Percentiles rank a stretch among this genome's conserved stretches.
phyloP scores from a whole-genome alignment of 2,888 invertebrate species.

The Macrostomum cliftonense region DNA sequence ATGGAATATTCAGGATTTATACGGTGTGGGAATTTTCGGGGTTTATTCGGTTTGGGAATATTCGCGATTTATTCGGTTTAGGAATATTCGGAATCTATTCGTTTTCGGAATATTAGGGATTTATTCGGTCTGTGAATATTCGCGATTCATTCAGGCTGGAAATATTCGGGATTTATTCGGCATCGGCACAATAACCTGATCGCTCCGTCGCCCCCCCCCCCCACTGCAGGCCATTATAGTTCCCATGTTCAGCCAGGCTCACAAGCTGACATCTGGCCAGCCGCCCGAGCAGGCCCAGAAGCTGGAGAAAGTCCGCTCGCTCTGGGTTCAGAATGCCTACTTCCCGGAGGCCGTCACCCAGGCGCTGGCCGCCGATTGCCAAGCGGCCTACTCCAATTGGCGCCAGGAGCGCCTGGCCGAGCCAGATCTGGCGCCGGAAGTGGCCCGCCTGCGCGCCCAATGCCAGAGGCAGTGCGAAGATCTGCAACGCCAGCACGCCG shows the following conservation, averaged over 20 bases:
- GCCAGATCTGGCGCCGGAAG: neutral
- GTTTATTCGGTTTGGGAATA: too few species aligned
- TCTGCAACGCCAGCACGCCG: slow-evolving; percentile 7
- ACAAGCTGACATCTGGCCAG: slow-evolving; percentile 63
- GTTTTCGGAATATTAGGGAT: too few species aligned
- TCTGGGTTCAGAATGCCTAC: slow-evolving; percentile 77
- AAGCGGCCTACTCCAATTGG: neutral
- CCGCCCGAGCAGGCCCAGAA: slow-evolving; percentile 51
- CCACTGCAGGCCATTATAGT: slow-evolving; percentile 83
- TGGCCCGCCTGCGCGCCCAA: slow-evolving; percentile 1
- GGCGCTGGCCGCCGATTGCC: slow-evolving; percentile 19
- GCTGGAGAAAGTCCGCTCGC: slow-evolving; percentile 49
- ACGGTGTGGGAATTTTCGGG: too few species aligned
- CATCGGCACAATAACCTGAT: too few species aligned
- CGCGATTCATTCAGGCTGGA: too few species aligned
- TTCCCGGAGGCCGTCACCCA: slow-evolving; percentile 44
- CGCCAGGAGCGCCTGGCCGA: too few species aligned
- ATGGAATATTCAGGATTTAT: too few species aligned
- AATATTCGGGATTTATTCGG: too few species aligned
- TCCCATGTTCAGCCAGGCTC: slow-evolving; percentile 89
- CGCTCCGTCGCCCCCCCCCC: too few species aligned
- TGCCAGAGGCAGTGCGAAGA: slow-evolving; percentile 4
- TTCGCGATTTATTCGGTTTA: too few species aligned
- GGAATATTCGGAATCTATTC: too few species aligned
- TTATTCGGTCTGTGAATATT: too few species aligned